These are phyloP conservation scores for Columba janthina DNA, from an alignment of 2,113 vertebrate species.

Conservation along the genomic window DNA sequence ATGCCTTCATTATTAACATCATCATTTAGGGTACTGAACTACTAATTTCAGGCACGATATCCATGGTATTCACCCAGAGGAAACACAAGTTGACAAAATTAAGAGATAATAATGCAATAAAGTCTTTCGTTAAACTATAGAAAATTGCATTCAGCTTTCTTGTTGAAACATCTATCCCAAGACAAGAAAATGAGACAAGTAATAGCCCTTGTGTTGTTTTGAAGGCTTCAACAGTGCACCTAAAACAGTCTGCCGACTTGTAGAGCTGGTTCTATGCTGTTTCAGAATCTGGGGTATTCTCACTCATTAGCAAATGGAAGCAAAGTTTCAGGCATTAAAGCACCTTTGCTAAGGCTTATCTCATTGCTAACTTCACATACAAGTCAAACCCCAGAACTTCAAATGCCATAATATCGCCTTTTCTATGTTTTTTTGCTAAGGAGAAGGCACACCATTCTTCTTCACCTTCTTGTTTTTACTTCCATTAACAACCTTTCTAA, in stretches of 20 bases:
- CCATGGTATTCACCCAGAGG: neutral
- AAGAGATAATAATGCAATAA: neutral
- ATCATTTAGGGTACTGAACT: neutral
- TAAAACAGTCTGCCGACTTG: neutral
- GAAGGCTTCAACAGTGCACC: fast-evolving
- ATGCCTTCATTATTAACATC: neutral
- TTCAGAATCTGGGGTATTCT: neutral
- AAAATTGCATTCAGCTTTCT: neutral
- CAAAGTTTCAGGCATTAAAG: neutral
- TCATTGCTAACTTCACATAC: neutral
- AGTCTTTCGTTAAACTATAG: neutral
- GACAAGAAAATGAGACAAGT: neutral
- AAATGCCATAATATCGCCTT: neutral
- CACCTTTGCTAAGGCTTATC: neutral
- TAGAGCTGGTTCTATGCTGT: fast-evolving
- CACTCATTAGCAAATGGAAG: neutral
- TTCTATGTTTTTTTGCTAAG: neutral
- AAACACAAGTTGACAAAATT: neutral
- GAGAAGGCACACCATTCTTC: neutral
- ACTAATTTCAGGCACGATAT: neutral
- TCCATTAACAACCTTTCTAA: neutral
- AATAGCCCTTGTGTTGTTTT: neutral
- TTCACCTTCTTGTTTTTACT: neutral
- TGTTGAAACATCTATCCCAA: neutral
- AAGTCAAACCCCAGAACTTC: neutral